Conservation (phyloP, 92 coral and sea anemone species). For the Metridium senile region DNA sequence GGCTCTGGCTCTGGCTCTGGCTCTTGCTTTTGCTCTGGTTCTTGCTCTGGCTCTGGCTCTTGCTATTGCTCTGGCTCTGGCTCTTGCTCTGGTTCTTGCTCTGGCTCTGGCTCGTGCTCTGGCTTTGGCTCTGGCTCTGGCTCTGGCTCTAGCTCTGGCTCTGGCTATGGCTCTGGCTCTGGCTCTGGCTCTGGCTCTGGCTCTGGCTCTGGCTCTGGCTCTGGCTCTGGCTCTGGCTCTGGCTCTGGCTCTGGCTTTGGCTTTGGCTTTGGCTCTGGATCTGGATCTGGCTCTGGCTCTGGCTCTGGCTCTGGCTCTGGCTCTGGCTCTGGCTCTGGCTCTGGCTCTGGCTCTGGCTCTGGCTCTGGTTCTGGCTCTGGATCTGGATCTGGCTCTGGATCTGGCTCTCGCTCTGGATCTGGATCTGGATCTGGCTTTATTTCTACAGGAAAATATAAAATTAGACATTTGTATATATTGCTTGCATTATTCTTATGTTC, state of each 20-base stretch:
- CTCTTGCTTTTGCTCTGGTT: background rate
- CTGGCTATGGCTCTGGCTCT: background rate
- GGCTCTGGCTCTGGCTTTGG: background rate
- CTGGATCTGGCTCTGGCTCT: background rate
- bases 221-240: background rate
- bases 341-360: background rate
- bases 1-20: background rate
- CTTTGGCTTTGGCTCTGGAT: background rate
- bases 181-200: background rate
- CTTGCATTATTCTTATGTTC: too few species aligned
- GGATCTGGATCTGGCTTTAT: background rate
- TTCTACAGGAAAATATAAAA: too few species aligned
- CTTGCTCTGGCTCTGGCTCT: background rate
- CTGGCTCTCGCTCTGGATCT: background rate
- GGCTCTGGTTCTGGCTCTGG: background rate
- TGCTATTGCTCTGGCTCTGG: background rate
- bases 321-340: background rate
- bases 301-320: background rate
- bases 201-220: background rate
- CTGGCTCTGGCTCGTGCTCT: background rate
- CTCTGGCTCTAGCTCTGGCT: background rate
- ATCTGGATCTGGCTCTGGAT: background rate
- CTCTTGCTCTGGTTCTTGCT: background rate
- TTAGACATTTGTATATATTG: too few species aligned
- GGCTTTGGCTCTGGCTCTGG: background rate